A percentile compares a stretch with the other conserved stretches of the same genome.
Conservation (phyloP, 2,888 invertebrate species). For the Colostygia pectinataria region DNA sequence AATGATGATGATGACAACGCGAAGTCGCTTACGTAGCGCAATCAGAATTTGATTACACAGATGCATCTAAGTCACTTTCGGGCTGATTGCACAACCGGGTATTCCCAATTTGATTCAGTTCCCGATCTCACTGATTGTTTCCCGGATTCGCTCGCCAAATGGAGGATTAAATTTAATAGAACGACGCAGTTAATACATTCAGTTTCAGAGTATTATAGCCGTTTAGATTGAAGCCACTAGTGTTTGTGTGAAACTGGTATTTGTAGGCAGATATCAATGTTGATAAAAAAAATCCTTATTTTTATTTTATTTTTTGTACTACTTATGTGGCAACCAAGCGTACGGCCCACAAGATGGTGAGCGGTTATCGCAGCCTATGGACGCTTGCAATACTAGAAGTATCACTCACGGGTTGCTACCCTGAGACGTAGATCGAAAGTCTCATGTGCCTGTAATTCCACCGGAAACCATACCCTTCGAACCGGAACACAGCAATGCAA, state of each 20-base stretch:
- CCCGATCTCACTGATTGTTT: constrained; percentile 39
- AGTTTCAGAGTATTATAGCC: constrained; percentile 9
- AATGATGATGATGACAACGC: background rate
- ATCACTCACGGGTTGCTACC: too few species aligned
- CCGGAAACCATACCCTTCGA: too few species aligned
- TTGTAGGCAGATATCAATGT: too few species aligned
- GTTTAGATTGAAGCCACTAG: background rate
- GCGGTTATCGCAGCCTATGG: too few species aligned
- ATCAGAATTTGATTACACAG: constrained; percentile 2
- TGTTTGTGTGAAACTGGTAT: background rate
- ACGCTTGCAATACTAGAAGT: too few species aligned
- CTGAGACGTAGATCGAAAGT: too few species aligned
- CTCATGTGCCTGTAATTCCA: too few species aligned
- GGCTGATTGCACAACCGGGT: constrained; percentile 7
- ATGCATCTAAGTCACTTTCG: constrained; percentile 4
- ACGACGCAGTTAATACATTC: constrained; percentile 41
- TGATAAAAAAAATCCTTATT: too few species aligned
- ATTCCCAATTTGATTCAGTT: constrained; percentile 15
- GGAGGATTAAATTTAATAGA: constrained; percentile 49
- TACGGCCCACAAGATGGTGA: too few species aligned
- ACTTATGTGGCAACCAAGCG: too few species aligned
- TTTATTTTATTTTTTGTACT: too few species aligned
- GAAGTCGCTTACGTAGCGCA: background rate
- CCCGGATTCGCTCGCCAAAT: constrained; percentile 40
- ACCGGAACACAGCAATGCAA: too few species aligned